Conservation (phyloP, 2,888 invertebrate species). For the Eupithecia centaureata region DNA sequence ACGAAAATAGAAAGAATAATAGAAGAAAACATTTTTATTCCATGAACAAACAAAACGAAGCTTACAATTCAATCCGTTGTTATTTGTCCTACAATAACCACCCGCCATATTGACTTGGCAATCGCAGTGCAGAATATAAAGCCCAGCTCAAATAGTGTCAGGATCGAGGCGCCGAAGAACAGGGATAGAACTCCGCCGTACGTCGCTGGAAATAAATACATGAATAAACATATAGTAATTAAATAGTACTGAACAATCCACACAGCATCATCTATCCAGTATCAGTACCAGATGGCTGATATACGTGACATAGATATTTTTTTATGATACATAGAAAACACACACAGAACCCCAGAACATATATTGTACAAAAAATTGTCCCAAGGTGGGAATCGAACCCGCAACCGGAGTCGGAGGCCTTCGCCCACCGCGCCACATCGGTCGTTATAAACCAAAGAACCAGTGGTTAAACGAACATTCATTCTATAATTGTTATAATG, state of each 20-base stretch:
- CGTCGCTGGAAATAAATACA: conserved; percentile 56
- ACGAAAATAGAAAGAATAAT: background rate
- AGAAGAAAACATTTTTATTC: background rate
- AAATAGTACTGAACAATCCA: no score
- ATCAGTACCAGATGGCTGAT: no score
- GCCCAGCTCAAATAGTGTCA: conserved; percentile 64
- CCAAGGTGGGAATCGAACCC: no score
- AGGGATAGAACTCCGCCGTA: conserved; percentile 73
- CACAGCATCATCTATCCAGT: no score
- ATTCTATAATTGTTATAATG: no score
- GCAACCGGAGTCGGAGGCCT: no score
- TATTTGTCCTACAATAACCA: conserved; percentile 3
- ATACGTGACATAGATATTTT: background rate
- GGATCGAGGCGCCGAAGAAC: conserved; percentile 68
- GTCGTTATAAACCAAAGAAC: no score
- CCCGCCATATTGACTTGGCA: conserved; percentile 19
- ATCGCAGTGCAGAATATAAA: conserved; percentile 47
- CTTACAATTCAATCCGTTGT: background rate
- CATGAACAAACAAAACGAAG: background rate
- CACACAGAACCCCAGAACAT: no score
- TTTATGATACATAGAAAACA: background rate
- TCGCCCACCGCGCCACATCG: no score
- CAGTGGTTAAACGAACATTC: no score
- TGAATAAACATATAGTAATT: no score
- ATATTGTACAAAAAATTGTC: no score